Percentiles rank a stretch among this genome's conserved stretches.
Conservation (phyloP, 2,888 invertebrate genomes). For the Scelioninae gen. 1 region DNA sequence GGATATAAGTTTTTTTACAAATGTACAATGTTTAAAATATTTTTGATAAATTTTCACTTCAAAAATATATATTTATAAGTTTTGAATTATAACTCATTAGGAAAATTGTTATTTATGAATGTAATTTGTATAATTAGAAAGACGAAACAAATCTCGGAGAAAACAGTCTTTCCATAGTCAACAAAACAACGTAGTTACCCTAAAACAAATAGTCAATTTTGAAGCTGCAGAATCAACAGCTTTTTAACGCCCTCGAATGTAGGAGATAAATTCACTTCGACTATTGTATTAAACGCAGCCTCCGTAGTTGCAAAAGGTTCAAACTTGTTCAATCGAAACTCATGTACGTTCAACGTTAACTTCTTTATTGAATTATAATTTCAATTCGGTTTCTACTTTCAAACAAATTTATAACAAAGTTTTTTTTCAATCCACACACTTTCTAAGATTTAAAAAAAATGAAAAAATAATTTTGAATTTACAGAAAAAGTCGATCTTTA, state of each 20-base stretch:
- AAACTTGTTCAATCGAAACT: constrained; percentile 57
- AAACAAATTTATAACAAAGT: constrained; percentile 7
- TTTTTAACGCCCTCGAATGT: constrained; percentile 48
- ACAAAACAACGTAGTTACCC: constrained; percentile 39
- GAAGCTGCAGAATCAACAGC: constrained; percentile 46
- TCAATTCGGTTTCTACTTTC: constrained; percentile 23
- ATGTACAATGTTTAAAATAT: too few species aligned
- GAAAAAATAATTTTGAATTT: background rate
- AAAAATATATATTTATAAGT: too few species aligned
- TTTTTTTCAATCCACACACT: background rate
- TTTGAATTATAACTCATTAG: too few species aligned
- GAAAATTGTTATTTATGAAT: background rate
- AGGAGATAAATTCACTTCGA: constrained; percentile 44
- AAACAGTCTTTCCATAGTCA: constrained; percentile 10
- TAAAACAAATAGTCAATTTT: constrained; percentile 58
- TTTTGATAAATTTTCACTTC: too few species aligned
- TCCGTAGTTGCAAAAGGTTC: constrained; percentile 37
- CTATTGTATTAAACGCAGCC: constrained; percentile 55
- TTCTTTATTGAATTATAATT: constrained; percentile 51
- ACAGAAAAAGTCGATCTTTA: background rate
- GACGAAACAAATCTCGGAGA: constrained; percentile 8
- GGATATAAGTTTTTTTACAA: too few species aligned
- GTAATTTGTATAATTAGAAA: constrained; percentile 7
- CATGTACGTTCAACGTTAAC: constrained; percentile 49
- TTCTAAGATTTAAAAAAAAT: background rate